Conservation (phyloP, 1,140 invertebrate genomes). For the Drosophila quadrilineata region DNA sequence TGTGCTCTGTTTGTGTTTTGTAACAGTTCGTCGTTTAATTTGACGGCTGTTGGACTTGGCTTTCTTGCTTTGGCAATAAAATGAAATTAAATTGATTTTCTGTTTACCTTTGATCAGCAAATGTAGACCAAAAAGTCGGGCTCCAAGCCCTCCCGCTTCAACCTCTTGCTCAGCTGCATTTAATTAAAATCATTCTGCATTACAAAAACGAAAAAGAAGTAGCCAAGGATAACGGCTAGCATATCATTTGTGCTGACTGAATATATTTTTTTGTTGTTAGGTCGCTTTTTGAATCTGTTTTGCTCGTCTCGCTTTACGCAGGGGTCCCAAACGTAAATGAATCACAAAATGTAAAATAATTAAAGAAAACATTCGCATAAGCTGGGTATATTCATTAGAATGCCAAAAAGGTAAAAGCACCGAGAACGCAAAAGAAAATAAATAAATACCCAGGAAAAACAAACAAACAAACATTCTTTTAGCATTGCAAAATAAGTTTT, state of each 20-base stretch:
- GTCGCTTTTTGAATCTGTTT: slow-evolving; percentile 5
- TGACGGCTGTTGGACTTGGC: slow-evolving; percentile 32
- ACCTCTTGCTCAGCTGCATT: slow-evolving; percentile 40
- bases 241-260: slow-evolving; percentile 23
- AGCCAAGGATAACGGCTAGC: background rate
- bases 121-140: slow-evolving; percentile 11
- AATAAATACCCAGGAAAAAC: background rate
- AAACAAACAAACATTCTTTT: too few relatives aligned
- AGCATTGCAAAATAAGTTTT: too few relatives aligned
- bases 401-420: slow-evolving; percentile 19
- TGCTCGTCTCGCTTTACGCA: too few relatives aligned
- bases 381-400: background rate
- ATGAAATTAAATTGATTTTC: slow-evolving; percentile 58
- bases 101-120: slow-evolving; percentile 58
- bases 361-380: slow-evolving; percentile 24
- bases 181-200: slow-evolving; percentile 51
- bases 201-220: slow-evolving; percentile 42
- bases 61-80: slow-evolving; percentile 29
- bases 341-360: slow-evolving; percentile 23
- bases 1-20: slow-evolving; percentile 12
- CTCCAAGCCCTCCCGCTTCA: background rate
- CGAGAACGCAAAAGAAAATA: too few relatives aligned
- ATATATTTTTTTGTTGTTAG: background rate
- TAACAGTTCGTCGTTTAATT: slow-evolving; percentile 48
- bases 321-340: slow-evolving; percentile 23